phyloP scores from a whole-genome alignment of 2,797 vertebrate species.

The Nannoperca obscura region DNA sequence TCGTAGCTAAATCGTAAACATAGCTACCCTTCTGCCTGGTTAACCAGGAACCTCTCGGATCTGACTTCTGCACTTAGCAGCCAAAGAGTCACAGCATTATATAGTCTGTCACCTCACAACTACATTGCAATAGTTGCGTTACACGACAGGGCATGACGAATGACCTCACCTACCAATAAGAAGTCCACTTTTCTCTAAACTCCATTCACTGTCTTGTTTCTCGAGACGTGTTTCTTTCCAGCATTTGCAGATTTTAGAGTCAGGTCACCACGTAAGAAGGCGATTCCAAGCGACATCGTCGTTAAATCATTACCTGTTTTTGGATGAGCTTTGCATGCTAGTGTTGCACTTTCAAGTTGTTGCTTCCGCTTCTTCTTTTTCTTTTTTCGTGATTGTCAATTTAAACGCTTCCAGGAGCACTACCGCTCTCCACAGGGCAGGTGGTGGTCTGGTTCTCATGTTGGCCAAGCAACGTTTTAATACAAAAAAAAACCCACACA shows the following conservation, averaged over 20 bases:
- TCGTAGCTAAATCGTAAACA: neutral
- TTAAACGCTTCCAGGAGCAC: neutral
- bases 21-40: neutral
- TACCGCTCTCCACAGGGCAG: neutral
- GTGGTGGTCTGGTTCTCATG: neutral
- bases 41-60: neutral
- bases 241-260: neutral
- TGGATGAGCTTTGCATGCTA: conserved; percentile 6
- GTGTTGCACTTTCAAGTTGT: conserved; percentile 8
- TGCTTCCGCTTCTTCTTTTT: neutral
- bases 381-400: neutral
- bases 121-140: neutral
- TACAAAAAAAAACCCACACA: neutral
- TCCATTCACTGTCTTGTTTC: conserved; percentile 2
- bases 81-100: neutral
- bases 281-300: neutral
- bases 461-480: neutral
- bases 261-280: neutral
- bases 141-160: neutral
- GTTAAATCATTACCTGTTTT: accelerated
- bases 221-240: neutral
- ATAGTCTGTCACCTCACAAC: neutral
- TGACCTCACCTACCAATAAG: conserved; percentile 30
- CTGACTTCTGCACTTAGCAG: no score
- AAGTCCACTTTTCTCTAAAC: conserved; percentile 18